Base-by-base conservation (phyloP, 1,140 invertebrate species). In the Zaprionus nigranus region DNA sequence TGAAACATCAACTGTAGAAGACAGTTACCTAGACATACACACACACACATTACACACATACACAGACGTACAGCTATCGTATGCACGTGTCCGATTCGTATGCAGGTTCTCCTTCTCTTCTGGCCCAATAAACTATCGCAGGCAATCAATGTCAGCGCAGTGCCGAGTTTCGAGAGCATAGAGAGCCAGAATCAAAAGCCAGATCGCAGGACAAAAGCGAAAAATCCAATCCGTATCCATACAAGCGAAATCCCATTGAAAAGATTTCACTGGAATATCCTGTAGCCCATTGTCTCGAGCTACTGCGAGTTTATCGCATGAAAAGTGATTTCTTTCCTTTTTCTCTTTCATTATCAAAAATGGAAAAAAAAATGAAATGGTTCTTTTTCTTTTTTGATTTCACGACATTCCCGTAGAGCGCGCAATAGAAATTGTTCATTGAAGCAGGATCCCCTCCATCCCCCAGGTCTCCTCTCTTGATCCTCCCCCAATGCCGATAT, bases 131-230 rank as follows among this genome's bases (percentile, higher is more conserved):
- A 86, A 86, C 77, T 65, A 86, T 80, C 77, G 66, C 56, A 72
- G 83, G 83, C 83, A 87, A 87, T 87, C 83, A 87, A 87, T 87
- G 83, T 87, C 83, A 82, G 82, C 57, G 73, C 49, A 40, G 38
- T n/a, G 15, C 40, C 6, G 40, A 46, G 66, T 68, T 77, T 83
- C 51, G 72, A 82, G 81, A 84, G 78, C 81, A 74, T 26, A 43
- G 40, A 43, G 40, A 70, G 63, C 54, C 53, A 67, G 22, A 71
- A 77, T 51, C 60, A 43, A 81, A 74, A 68, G 73, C 75, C 60
- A 72, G 72, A 40, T 17, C 36, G 28, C 17, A 54, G 63, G 57
- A 63, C 66, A 74, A 70, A 68, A 58, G 66, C 20, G 30, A 20
- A 15, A 65, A 65, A 46, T 34, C 30, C 9, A 40, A 28, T 34